phyloP scores from a whole-genome alignment of 2,888 invertebrate genomes.

The Pollenia labialis region DNA sequence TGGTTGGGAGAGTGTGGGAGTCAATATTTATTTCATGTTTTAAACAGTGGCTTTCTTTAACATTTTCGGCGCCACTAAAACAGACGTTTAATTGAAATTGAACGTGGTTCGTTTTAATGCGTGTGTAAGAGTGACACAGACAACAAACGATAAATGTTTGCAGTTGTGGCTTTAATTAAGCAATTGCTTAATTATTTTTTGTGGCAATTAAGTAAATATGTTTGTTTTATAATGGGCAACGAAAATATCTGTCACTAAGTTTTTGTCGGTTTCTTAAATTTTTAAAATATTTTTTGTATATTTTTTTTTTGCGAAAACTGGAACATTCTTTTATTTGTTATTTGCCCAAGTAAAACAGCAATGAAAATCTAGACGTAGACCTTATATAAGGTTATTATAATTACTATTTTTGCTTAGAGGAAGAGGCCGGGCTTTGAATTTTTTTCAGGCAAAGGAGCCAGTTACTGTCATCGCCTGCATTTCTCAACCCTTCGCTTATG shows the following conservation, averaged over 20 bases:
- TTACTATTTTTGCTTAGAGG: too few relatives aligned
- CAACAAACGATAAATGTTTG: neutral
- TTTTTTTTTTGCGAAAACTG: too few relatives aligned
- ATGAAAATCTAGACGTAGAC: too few relatives aligned
- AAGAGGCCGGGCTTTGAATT: too few relatives aligned
- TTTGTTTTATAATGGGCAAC: neutral
- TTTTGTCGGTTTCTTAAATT: neutral
- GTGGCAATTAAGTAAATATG: neutral
- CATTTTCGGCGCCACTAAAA: neutral
- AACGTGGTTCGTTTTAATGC: neutral
- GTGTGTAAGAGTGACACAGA: neutral
- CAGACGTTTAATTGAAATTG: neutral
- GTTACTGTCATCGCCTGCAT: too few relatives aligned
- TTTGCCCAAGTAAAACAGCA: too few relatives aligned
- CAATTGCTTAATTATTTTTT: neutral
- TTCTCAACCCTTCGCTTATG: too few relatives aligned
- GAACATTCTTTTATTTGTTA: too few relatives aligned
- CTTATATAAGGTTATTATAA: too few relatives aligned
- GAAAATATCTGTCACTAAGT: neutral
- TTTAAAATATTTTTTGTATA: too few relatives aligned
- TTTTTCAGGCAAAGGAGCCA: too few relatives aligned
- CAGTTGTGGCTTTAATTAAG: slow-evolving; percentile 11
- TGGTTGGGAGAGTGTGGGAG: neutral
- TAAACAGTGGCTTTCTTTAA: slow-evolving; percentile 22
- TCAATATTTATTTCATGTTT: slow-evolving; percentile 32